Base-by-base conservation (phyloP, 2,888 invertebrate genomes). In the Sarcophaga caerulescens region DNA sequence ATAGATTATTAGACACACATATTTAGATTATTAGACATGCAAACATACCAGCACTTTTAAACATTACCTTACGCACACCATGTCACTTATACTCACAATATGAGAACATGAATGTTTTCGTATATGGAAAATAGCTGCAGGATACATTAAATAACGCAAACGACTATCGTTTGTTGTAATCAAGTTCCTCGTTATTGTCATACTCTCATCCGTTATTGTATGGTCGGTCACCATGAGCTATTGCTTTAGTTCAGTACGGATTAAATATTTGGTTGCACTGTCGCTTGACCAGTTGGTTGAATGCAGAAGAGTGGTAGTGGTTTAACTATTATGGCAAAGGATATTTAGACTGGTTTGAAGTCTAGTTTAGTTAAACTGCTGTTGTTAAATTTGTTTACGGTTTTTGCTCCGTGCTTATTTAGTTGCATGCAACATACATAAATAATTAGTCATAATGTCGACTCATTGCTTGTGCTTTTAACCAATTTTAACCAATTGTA, bases 101-200 rank as follows among this genome's bases (percentile, higher is more conserved):
- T 12, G 4, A 52, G 52, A 52, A 14, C 52, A 52, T 52, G 17
- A 17, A 52, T 52, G 52, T 52, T 12, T 17, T 3, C 52, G 17
- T 14, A 52, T 17, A 17, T 2, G 80, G 69, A 74, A 84, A 75
- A 74, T 62, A 86, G 81, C 85, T 78, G 21, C 57, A 86, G 84
- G 84, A 84, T 86, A 81, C 84, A 78, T 83, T 70, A 86, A 86
- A 81, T 78, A 86, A 81, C 74, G 62, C 75, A 78, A 86, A 74
- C 75, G 77, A 77, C 78, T 84, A 75, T 81, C 81, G 77, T 81
- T 78, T 84, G 77, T 78, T 83, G 77, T 62, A 74, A 86, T 84
- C 70, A 66, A 78, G 68, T 76, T 66, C 23, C 59, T 82, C 52
- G 75, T 77, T 83, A 70, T 76, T 79, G 84, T 78, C 84, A 78